These are phyloP conservation scores for Drosophila setifemur DNA, from an alignment of 1,140 invertebrate species.

Conservation along the genomic window DNA sequence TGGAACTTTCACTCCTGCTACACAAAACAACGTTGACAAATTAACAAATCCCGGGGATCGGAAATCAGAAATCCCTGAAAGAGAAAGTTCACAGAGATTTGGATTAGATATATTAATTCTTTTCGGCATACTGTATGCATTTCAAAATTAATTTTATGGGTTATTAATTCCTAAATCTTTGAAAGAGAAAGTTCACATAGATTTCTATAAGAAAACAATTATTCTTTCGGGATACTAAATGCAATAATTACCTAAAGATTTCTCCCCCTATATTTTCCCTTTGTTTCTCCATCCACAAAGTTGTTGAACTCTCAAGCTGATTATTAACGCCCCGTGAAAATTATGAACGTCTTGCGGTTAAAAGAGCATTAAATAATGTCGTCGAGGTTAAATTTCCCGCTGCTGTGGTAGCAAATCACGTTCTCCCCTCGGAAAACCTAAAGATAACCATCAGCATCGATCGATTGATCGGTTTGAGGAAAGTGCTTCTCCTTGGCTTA, in stretches of 20 bases:
- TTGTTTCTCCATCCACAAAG: not conserved
- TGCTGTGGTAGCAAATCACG: constrained; percentile 64
- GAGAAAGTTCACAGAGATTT: constrained; percentile 11
- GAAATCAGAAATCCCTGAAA: not conserved
- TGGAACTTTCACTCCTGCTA: constrained; percentile 27
- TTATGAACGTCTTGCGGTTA: constrained; percentile 32
- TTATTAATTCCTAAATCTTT: too few relatives aligned
- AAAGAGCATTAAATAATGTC: constrained; percentile 51
- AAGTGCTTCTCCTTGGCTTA: constrained; percentile 45
- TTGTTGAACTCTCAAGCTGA: not conserved
- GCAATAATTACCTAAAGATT: too few relatives aligned
- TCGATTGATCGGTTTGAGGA: constrained; percentile 27
- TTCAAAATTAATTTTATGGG: too few relatives aligned
- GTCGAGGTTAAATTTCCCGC: constrained; percentile 34
- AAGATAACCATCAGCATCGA: constrained; percentile 20
- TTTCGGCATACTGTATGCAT: too few relatives aligned
- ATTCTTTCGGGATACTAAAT: too few relatives aligned
- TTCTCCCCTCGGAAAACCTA: constrained; percentile 9
- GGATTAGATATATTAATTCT: not conserved
- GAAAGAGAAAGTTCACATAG: too few relatives aligned
- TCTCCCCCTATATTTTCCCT: not conserved
- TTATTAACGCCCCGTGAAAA: constrained; percentile 20
- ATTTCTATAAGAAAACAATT: too few relatives aligned
- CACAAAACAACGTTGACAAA: constrained; percentile 27
- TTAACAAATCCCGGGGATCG: constrained; percentile 3